Evolutionary conservation across 2,113 vertebrate species (phyloP).

Genomic region (Baryphthengus martii): DNA sequence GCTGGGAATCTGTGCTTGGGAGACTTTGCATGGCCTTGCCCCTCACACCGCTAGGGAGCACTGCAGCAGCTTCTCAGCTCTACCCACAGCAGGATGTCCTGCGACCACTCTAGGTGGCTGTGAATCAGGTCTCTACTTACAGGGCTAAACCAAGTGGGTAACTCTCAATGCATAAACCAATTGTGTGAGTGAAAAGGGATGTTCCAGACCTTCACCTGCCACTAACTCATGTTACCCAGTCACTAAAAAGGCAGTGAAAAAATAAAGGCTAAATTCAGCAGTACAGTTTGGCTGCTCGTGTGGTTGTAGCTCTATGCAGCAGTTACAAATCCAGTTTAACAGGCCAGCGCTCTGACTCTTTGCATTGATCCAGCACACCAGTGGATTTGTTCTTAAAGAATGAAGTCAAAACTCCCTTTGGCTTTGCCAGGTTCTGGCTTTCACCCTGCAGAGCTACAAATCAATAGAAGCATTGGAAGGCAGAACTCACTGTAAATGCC

Average conservation of each 20-base stretch:
- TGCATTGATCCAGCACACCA: conserved; percentile 42
- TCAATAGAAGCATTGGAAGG: conserved; percentile 38
- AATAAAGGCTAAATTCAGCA: not conserved
- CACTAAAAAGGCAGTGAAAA: not conserved
- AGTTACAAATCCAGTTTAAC: conserved; percentile 57
- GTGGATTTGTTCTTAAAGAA: conserved; percentile 59
- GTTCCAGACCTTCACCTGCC: not conserved
- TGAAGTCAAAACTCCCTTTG: conserved; percentile 58
- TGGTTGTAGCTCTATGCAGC: not conserved
- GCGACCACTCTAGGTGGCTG: not conserved
- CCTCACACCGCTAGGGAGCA: not conserved
- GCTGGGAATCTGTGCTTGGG: not conserved
- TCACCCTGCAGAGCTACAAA: conserved; percentile 51
- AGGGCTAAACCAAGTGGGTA: not conserved
- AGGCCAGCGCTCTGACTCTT: conserved; percentile 29
- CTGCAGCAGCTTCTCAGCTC: accelerated
- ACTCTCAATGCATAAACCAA: not conserved
- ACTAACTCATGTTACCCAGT: accelerated
- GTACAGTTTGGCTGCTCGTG: not conserved
- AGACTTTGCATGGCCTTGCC: not conserved
- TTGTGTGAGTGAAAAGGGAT: not conserved
- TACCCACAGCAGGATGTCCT: not conserved
- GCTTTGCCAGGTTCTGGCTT: conserved; percentile 45
- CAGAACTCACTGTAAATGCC: conserved; percentile 37
- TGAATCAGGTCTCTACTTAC: not conserved